Base-by-base conservation (phyloP, 1,140 invertebrate genomes). In the Heliconius nattereri region DNA sequence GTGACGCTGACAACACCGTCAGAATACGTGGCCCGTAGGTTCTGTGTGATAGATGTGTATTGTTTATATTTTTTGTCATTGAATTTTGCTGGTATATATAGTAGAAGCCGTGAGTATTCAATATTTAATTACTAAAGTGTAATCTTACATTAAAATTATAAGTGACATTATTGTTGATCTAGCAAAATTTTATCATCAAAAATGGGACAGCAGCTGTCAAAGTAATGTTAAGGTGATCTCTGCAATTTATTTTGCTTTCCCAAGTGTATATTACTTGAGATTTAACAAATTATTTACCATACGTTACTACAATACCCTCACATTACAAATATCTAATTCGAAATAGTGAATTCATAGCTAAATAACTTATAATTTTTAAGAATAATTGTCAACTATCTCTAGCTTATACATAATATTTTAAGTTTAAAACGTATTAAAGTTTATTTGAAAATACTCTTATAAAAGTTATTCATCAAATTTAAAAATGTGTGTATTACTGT, bases 31-130 rank as follows among this genome's bases (percentile, higher is more conserved):
- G 93, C 92, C 92, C 88, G 84, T 86, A 66, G 86, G 85, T 87
- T 91, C 82, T 88, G 82, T 87, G 83, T 86, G 87, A 82, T 86
- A 86, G 83, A 85, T 90, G 90, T 87, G 84, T 89, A 85, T 92
- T 93, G 91, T 91, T 93, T 91, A 93, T 91, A 92, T 92, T 93
- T 91, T 94, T 94, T 92, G 91, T 86, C 90, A 84, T 82, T 86
- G 84, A 88, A 91, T 87, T 91, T 90, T 85, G 84, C 82, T 82
- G 85, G 84, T 84, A 90, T 86, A 85, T 82, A 81, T 71, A 76
- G 78, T 75, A 86, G 81, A 88, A 89, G 85, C 86, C 85, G 90
- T 91, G 89, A 92, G 92, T 93, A 88, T 45, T 74, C 26, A 75
- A 70, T 75, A 7, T 76, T 80, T 75, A 74, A 74, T 26, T 78